Base-by-base conservation (phyloP, 2,113 vertebrate species). In the Polypterus senegalus region DNA sequence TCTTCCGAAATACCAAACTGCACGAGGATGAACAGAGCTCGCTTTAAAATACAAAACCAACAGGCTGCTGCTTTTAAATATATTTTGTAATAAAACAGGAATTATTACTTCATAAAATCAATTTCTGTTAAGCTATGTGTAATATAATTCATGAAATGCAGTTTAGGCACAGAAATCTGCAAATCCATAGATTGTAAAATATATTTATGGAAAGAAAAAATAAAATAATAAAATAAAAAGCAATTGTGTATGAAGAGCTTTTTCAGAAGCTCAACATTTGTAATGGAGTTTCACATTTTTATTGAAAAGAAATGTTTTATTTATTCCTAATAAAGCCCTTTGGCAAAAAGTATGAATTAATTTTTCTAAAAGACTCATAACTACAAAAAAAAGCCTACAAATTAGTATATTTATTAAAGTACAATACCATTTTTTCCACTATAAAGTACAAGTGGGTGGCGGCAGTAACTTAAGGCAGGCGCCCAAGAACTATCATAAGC, bases 51-150 rank as follows among this genome's bases (percentile, higher is more conserved):
- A 54, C 57, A 69, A 70, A 74, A 65, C 66, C 61, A 71, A 68
- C 66, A 67, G 49, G 59, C 46, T 46, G 11, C 46, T 63, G 62
- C 62, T 47, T 71, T 70, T 73, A 64, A 74, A 73, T 62, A 69
- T 74, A 71, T 66, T 61, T 63, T 66, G 70, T 59, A 67, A 64
- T 73, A 76, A 76, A 76, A 67, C 66, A 60, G 60, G 60, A 72
- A 61, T 71, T 70, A 73, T 72, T 71, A 65, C 65, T 68, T 72
- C 48, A 63, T 49, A 59, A 67, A 73, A 61, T 66, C 66, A 71
- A 65, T 75, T 69, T 70, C 63, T 66, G 70, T 62, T 53, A 60
- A 44, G 59, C 67, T 52, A 62, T 43, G 62, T 67, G 74, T 70
- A 73, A 73, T 75, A 66, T 69, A 74, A 74, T 64, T 67, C 48